Evolutionary conservation across 2,888 invertebrate genomes (phyloP), one percentile per base, ranked within the genome.

Genomic region (Andrena minutula): DNA sequence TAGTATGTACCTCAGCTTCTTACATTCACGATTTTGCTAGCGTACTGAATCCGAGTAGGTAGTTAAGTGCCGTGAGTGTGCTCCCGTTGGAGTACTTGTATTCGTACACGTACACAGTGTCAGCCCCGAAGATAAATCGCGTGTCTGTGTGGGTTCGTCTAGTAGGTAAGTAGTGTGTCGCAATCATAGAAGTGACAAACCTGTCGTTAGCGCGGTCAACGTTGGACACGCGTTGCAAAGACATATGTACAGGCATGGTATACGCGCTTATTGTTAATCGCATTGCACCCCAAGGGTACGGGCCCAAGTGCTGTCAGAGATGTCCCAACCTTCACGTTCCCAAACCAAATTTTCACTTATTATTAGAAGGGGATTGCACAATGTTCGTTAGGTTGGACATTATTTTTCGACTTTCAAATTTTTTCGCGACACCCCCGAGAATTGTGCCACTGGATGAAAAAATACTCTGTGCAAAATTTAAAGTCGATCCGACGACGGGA

Each of bases 151-250:
- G 77, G 53, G 77, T 79, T 79, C 56, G 78, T 88, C 83, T 87
- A 88, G 77, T 88, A 87, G 86, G 86, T 85, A 88, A 88, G 82
- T 89, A 86, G 81, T 79, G 88, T 84, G 88, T 88, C 88, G 89
- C 85, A 89, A 89, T 86, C 84, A 79, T 75, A 86, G 82, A 88
- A 89, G 88, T 85, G 88, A 89, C 85, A 89, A 89, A 88, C 88
- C 86, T 89, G 85, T 85, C 86, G 75, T 87, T 84, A 86, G 79
- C 77, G 75, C 58, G 66, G 78, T 81, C 79, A 85, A 79, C 66
- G 66, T 63, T 79, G 76, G 72, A 79, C 82, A 77, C 71, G 81
- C 69, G 69, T 66, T 60, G 56, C 63, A 61, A 82, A 82, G 81
- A 76, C 66, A 75, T 73, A 77, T 75, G 81, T 16, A 41, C 16